These are phyloP conservation scores for Gallinago paraguaiae DNA, from an alignment of 2,113 vertebrate species.

Conservation along the genomic window DNA sequence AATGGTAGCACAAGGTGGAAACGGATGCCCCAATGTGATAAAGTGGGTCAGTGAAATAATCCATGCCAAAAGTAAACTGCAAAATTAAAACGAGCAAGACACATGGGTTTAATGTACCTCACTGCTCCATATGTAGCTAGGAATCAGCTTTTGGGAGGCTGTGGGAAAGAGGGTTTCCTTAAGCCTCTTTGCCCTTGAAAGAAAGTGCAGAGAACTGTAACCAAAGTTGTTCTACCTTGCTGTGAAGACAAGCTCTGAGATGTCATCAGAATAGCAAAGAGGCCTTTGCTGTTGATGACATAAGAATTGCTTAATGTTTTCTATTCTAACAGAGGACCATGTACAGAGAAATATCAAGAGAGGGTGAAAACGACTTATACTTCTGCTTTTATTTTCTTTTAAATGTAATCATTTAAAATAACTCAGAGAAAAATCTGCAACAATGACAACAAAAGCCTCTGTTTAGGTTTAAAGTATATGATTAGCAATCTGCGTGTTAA, in stretches of 20 bases:
- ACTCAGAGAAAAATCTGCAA: not conserved
- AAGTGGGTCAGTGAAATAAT: not conserved
- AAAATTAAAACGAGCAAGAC: not conserved
- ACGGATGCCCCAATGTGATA: not conserved
- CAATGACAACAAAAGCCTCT: not conserved
- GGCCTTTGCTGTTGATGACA: not conserved
- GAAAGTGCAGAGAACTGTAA: not conserved
- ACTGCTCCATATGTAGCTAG: not conserved
- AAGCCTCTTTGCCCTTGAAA: not conserved
- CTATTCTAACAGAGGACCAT: not conserved
- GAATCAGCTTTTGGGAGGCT: not conserved
- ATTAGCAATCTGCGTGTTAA: slow-evolving; percentile 24
- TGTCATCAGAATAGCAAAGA: not conserved
- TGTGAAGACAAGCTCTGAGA: not conserved
- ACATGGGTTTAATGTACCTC: not conserved
- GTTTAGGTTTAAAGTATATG: not conserved
- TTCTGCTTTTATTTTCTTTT: not conserved
- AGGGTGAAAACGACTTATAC: not conserved
- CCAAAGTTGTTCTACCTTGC: not conserved
- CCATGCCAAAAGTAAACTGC: not conserved
- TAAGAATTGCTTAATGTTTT: not conserved
- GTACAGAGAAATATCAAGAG: not conserved
- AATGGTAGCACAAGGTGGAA: not conserved
- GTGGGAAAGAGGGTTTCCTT: not conserved
- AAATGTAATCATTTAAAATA: not conserved